A percentile compares a stretch with the other conserved stretches of the same genome.
phyloP scores from a whole-genome alignment of 2,797 vertebrate genomes.

The Chaenodraco wilsoni region DNA sequence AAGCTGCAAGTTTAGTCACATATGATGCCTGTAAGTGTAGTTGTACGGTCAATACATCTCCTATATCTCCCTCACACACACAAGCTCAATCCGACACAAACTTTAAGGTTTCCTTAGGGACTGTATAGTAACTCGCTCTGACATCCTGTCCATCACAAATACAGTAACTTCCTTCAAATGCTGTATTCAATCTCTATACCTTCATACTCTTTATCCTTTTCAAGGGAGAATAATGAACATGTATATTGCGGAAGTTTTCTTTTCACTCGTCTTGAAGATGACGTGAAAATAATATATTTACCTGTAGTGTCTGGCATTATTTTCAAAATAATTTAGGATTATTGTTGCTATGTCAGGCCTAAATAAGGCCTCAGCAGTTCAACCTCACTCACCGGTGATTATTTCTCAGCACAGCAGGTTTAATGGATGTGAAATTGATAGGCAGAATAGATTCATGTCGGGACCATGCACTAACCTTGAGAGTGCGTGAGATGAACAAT shows the following conservation, averaged over 20 bases:
- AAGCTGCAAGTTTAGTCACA: not conserved
- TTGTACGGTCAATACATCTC: slow-evolving; percentile 17
- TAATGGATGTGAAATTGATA: not conserved
- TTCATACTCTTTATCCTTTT: too few relatives aligned
- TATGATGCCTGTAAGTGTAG: slow-evolving; percentile 21
- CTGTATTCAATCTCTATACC: slow-evolving; percentile 1
- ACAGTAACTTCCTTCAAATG: slow-evolving; percentile 5
- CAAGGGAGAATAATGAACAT: too few relatives aligned
- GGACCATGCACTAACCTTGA: slow-evolving; percentile 19
- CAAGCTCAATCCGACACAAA: slow-evolving; percentile 22
- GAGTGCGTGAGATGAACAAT: slow-evolving; percentile 17
- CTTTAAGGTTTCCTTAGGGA: slow-evolving; percentile 5
- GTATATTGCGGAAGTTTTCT: too few relatives aligned
- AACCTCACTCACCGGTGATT: slow-evolving; percentile 7
- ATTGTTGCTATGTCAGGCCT: not conserved
- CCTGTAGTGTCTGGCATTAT: not conserved
- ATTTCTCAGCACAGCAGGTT: slow-evolving; percentile 8
- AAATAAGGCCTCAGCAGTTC: not conserved
- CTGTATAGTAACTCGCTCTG: not conserved
- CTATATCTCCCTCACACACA: not conserved
- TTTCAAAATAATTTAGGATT: slow-evolving; percentile 2
- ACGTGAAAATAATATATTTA: too few relatives aligned
- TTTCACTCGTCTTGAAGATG: too few relatives aligned
- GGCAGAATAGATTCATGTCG: slow-evolving; percentile 15
- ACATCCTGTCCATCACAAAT: not conserved